Percentiles rank a stretch among this genome's conserved stretches.
Evolutionary conservation across 2,797 vertebrate genomes (phyloP).

Genomic region (Muraenolepis orangiensis): DNA sequence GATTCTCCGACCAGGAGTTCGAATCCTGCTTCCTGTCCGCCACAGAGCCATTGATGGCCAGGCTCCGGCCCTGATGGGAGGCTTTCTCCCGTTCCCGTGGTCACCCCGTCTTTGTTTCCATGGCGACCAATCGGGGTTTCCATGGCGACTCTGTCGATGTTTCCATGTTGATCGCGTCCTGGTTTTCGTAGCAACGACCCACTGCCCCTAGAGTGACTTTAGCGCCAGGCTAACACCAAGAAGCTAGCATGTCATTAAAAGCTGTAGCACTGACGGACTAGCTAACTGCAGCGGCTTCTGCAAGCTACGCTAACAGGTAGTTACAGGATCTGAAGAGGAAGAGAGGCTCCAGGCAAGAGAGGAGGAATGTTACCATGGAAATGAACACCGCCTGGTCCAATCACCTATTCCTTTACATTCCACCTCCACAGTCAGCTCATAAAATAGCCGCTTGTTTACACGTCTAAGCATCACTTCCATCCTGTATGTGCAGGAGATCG

Average conservation of each 20-base stretch:
- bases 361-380: neutral
- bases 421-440: neutral
- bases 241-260: neutral
- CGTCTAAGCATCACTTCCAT: neutral
- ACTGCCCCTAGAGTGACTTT: neutral
- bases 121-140: neutral
- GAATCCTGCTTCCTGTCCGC: slow-evolving; percentile 80
- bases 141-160: neutral
- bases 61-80: slow-evolving; percentile 46
- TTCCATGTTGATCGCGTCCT: neutral
- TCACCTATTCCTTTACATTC: slow-evolving; percentile 2
- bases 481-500: neutral
- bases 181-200: neutral
- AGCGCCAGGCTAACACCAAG: neutral
- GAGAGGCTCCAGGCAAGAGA: neutral
- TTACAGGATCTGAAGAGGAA: neutral
- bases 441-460: neutral
- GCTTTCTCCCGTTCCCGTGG: neutral
- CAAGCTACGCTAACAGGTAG: neutral
- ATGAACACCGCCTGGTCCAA: neutral
- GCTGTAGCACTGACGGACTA: neutral
- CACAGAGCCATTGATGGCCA: slow-evolving; percentile 69
- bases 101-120: neutral
- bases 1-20: slow-evolving; percentile 89
- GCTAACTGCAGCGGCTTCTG: neutral